Percentiles rank a stretch among this genome's conserved stretches.
Evolutionary conservation across 1,140 invertebrate genomes (phyloP).

Genomic region (Eumeta japonica): DNA sequence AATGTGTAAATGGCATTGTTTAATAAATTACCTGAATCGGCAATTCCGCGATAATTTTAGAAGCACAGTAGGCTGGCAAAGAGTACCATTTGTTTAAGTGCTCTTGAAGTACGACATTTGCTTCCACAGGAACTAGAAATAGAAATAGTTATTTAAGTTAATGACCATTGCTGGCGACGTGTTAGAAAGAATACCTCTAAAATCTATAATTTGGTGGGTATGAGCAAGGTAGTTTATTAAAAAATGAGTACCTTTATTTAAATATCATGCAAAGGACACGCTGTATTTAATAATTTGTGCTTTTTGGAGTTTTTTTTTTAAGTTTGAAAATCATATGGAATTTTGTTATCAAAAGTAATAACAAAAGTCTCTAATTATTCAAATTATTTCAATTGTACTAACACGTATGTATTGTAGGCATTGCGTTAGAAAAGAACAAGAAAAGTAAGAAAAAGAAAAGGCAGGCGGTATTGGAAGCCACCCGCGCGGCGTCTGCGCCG

Average conservation of each 20-base stretch:
- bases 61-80: slow-evolving; percentile 76
- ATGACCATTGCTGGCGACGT: too few relatives aligned
- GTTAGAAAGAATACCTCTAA: background rate
- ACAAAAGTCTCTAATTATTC: too few relatives aligned
- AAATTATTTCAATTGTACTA: slow-evolving; percentile 56
- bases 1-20: slow-evolving; percentile 6
- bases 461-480: slow-evolving; percentile 76
- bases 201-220: too few relatives aligned
- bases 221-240: too few relatives aligned
- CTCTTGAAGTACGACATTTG: slow-evolving; percentile 82
- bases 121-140: slow-evolving; percentile 77
- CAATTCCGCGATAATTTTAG: slow-evolving; percentile 83
- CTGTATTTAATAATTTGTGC: too few relatives aligned
- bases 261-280: too few relatives aligned
- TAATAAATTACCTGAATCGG: slow-evolving; percentile 72
- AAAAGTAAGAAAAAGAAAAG: slow-evolving; percentile 84
- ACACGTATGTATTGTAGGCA: slow-evolving; percentile 88
- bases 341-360: too few relatives aligned
- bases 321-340: too few relatives aligned
- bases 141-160: too few relatives aligned
- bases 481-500: slow-evolving; percentile 74
- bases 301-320: too few relatives aligned
- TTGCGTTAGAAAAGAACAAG: slow-evolving; percentile 82
- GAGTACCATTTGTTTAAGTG: slow-evolving; percentile 91
- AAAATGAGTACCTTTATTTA: too few relatives aligned